Evolutionary conservation across 2,113 vertebrate species (phyloP), one percentile per base, ranked within the genome.

Genomic region (Tachysurus fulvidraco): DNA sequence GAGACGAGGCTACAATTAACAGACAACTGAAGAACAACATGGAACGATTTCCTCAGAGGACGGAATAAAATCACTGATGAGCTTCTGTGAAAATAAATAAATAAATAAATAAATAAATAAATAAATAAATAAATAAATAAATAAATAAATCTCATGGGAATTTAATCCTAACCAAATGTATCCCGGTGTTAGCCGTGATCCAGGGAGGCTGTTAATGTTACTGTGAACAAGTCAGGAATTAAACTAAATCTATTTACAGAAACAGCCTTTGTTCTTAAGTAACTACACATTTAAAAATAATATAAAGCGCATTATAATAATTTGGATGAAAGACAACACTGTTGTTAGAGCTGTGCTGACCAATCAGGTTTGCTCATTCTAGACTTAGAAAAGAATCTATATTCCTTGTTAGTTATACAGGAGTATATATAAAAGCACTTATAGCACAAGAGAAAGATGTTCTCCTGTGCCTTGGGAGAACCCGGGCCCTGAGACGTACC

Each of bases 401-500:
- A 67, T 67, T 25, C 23, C n/a, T 62, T 10, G 25, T 62, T 65
- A 28, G 25, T 64, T 12, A 62, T 12, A 64, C 11, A 64, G 59
- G 17, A 59, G 21, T 60, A 60, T 64, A 64, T 60, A 60, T 64
- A 64, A 16, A 67, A 67, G 11, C 1, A 16, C 21, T 13, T 71
- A 41, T 10, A 41, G 36, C 30, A 41, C 19, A 19, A 17, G 17
- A 71, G 67, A 71, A 28, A 10, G 10, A 13, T 7, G n/a, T 1
- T 13, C 28, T 16, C 65, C 5, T 5, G 13, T 71, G 69, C 0
- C 36, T 41, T 44, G 4, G 41, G 41, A 25, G 21, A 50, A 64
- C 12, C 12, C 14, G 1, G 21, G 52, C 65, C 65, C 13, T 36
- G 13, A 44, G 4, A 52, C 60, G 59, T 94, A 99, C 98, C 97